phyloP scores from a whole-genome alignment of 2,888 invertebrate species.

The Cetonia aurata region DNA sequence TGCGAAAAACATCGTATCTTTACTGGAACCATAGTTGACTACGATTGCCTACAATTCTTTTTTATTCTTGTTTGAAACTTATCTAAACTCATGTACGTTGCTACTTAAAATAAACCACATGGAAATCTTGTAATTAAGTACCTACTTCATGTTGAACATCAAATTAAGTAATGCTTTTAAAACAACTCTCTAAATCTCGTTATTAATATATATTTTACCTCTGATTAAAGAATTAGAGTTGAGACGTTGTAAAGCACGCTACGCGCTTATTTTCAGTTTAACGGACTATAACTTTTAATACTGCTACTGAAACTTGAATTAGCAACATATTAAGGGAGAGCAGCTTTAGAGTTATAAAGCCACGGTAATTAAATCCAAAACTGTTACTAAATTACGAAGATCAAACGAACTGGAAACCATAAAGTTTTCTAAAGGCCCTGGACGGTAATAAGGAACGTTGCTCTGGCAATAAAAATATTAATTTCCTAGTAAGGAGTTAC shows the following conservation, averaged over 20 bases:
- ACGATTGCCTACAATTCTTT: too few relatives aligned
- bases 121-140: too few relatives aligned
- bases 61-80: too few relatives aligned
- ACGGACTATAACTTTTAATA: conserved; percentile 2
- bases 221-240: too few relatives aligned
- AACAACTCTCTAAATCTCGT: too few relatives aligned
- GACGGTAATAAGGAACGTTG: conserved; percentile 9
- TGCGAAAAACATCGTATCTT: too few relatives aligned
- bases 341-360: conserved; percentile 5
- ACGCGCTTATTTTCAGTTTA: background rate
- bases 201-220: too few relatives aligned
- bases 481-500: conserved; percentile 21
- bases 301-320: background rate
- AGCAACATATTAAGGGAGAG: background rate
- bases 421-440: conserved; percentile 10
- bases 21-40: too few relatives aligned
- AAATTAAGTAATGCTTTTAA: too few relatives aligned
- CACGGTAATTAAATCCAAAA: conserved; percentile 13
- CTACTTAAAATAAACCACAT: too few relatives aligned
- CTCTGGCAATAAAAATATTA: conserved; percentile 12
- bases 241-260: background rate
- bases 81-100: too few relatives aligned
- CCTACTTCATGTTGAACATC: too few relatives aligned
- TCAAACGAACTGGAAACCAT: conserved; percentile 27
- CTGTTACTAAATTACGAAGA: conserved; percentile 17